A percentile compares a stretch with the other conserved stretches of the same genome.
phyloP scores from a whole-genome alignment of 2,113 vertebrate species.

The Cephalopterus ornatus region DNA sequence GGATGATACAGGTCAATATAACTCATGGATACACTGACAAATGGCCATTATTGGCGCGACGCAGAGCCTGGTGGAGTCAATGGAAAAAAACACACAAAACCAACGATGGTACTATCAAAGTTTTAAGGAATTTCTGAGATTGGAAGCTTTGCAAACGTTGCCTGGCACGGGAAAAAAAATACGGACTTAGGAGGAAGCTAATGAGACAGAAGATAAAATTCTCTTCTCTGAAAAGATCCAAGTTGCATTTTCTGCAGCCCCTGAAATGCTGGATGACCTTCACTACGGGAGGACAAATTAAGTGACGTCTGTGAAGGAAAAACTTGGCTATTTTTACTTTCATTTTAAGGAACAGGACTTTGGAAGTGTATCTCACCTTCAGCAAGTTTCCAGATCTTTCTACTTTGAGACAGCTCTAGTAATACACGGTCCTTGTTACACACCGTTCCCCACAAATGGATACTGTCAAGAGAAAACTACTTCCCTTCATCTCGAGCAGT shows the following conservation, averaged over 20 bases:
- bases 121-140: neutral
- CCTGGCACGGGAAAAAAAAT: neutral
- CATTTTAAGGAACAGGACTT: slow-evolving; percentile 2
- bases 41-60: neutral
- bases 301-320: neutral
- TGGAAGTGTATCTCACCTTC: neutral
- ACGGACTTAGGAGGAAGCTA: neutral
- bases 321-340: slow-evolving; percentile 11
- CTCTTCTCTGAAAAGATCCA: neutral
- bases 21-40: slow-evolving; percentile 20
- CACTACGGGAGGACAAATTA: neutral
- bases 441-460: neutral
- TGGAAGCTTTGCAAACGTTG: neutral
- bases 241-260: neutral
- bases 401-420: neutral
- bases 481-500: neutral
- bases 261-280: neutral
- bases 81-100: neutral
- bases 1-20: neutral
- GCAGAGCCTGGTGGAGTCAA: neutral
- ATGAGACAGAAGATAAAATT: slow-evolving; percentile 15
- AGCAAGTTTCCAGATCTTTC: neutral
- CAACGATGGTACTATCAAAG: neutral
- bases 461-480: neutral
- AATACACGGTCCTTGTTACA: neutral